phyloP scores from a whole-genome alignment of 2,888 invertebrate species.

The Papilio elwesi region DNA sequence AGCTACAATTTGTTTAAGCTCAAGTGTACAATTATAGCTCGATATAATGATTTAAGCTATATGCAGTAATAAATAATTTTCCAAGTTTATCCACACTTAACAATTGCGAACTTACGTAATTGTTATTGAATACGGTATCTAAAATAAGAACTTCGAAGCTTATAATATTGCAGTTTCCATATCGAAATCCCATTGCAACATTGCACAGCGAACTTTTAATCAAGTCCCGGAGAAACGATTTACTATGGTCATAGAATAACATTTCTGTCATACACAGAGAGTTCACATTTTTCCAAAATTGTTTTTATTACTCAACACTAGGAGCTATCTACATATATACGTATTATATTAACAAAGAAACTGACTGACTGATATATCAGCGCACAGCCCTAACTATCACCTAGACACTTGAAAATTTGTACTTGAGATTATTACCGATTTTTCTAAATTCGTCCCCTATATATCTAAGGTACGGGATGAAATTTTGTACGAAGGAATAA shows the following conservation, averaged over 20 bases:
- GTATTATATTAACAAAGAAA: too few species aligned
- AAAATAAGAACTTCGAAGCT: constrained; percentile 47
- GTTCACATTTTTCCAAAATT: constrained; percentile 13
- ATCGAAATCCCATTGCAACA: constrained; percentile 79
- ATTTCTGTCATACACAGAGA: constrained; percentile 39
- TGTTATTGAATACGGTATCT: not conserved
- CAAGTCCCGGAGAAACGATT: constrained; percentile 80
- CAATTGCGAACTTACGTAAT: not conserved
- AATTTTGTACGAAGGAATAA: too few species aligned
- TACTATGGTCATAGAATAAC: constrained; percentile 65
- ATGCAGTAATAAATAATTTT: not conserved
- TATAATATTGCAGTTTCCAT: constrained; percentile 70
- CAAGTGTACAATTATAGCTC: too few species aligned
- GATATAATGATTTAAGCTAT: too few species aligned
- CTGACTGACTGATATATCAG: too few species aligned
- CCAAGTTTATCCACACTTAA: not conserved
- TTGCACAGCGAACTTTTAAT: constrained; percentile 80
- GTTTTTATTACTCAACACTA: not conserved
- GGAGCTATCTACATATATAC: too few species aligned
- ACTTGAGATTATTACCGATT: too few species aligned
- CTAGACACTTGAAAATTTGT: too few species aligned
- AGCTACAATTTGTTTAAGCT: too few species aligned
- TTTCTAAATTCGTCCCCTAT: too few species aligned
- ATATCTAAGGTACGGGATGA: too few species aligned
- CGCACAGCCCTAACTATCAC: too few species aligned